A percentile compares a stretch with the other conserved stretches of the same genome.
phyloP scores from a whole-genome alignment of 2,113 vertebrate genomes.

The Prunella himalayana region DNA sequence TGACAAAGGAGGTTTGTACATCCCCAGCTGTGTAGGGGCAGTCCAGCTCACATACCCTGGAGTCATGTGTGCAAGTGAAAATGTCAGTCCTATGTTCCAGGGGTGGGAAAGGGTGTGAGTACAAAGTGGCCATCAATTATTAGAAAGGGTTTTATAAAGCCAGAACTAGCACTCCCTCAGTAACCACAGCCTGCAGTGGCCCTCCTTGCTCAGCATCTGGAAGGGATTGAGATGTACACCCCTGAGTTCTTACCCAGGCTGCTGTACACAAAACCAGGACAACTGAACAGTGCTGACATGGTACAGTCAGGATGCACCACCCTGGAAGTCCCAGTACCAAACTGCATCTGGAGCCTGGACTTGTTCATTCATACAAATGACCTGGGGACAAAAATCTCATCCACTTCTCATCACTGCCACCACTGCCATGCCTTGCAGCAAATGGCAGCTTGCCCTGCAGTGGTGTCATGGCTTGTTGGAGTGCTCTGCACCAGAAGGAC shows the following conservation, averaged over 20 bases:
- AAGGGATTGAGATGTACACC: neutral
- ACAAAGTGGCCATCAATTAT: neutral
- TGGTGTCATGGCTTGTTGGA: neutral
- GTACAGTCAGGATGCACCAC: neutral
- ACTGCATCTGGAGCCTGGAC: neutral
- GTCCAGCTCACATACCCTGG: neutral
- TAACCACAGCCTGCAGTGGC: neutral
- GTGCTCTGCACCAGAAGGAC: neutral
- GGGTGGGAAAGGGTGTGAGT: neutral
- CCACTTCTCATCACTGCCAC: neutral
- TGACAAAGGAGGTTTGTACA: neutral
- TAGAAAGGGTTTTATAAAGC: neutral
- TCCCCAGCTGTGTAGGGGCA: neutral
- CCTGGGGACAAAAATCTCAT: neutral
- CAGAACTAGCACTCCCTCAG: neutral
- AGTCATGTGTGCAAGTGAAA: neutral
- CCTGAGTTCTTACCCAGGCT: neutral
- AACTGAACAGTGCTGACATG: neutral
- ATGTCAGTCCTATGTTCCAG: neutral
- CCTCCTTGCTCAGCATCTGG: neutral
- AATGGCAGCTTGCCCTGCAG: neutral
- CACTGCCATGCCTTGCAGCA: neutral
- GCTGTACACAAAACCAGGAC: neutral
- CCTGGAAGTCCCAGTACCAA: neutral
- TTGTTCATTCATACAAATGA: neutral